Percentiles rank a stretch among this genome's conserved stretches.
Conservation (phyloP, 2,797 vertebrate species). For the Melanotaenia maccullochi region DNA sequence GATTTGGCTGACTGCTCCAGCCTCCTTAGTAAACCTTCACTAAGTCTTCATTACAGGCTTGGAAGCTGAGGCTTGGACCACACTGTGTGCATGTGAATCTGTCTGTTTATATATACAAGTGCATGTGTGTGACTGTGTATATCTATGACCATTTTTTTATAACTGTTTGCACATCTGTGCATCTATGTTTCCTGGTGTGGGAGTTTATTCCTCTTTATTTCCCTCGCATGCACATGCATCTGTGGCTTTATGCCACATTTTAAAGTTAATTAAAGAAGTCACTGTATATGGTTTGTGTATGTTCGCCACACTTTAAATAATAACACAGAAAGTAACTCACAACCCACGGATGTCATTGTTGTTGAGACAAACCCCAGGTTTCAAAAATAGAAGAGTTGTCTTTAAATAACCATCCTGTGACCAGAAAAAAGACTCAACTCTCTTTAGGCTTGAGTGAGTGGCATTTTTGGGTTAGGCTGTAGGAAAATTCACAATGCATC, state of each 20-base stretch:
- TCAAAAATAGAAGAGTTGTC: slow-evolving; percentile 66
- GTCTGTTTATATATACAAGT: slow-evolving; percentile 48
- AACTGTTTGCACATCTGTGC: slow-evolving; percentile 49
- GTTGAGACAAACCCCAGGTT: slow-evolving; percentile 45
- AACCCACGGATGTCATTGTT: slow-evolving; percentile 46
- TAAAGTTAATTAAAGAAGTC: slow-evolving; percentile 45
- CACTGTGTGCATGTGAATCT: slow-evolving; percentile 66
- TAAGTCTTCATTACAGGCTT: slow-evolving; percentile 76
- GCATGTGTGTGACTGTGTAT: slow-evolving; percentile 31
- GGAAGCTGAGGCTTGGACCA: slow-evolving; percentile 72
- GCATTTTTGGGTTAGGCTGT: slow-evolving; percentile 59
- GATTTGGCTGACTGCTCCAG: slow-evolving; percentile 72
- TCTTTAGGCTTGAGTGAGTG: slow-evolving; percentile 56
- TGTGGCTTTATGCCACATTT: slow-evolving; percentile 50
- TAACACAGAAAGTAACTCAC: slow-evolving; percentile 45
- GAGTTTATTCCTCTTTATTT: slow-evolving; percentile 37
- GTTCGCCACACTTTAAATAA: slow-evolving; percentile 50
- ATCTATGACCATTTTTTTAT: slow-evolving; percentile 30
- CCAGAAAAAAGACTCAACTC: slow-evolving; percentile 49
- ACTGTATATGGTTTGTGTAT: slow-evolving; percentile 28
- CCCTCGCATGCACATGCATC: slow-evolving; percentile 29
- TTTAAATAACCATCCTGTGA: slow-evolving; percentile 67
- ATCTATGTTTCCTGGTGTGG: slow-evolving; percentile 42
- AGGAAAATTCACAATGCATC: slow-evolving; percentile 54
- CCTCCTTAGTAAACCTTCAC: slow-evolving; percentile 77